Evolutionary conservation across 2,113 vertebrate species (phyloP), one percentile per base, ranked within the genome.

Genomic region (Hirundichthys speculiger): DNA sequence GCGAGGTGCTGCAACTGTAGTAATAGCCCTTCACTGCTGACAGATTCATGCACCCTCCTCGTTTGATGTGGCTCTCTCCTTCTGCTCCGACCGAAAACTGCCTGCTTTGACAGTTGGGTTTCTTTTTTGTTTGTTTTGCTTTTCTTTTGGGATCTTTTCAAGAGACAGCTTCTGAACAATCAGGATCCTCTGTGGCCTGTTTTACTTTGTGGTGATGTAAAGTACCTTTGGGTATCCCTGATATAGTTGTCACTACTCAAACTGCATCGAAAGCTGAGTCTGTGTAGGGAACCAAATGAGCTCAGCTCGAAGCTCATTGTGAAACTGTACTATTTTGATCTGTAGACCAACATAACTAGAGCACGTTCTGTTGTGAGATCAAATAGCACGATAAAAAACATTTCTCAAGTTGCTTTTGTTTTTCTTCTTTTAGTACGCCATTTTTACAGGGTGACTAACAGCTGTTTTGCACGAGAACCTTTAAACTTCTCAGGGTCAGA

Each of bases 11-110:
- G 83, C 87, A 88, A 90, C 89, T 84, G 85, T 90, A 88, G 84
- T 89, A 90, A 90, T 90, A 64, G 78, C 83, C 86, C 85, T 74
- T 92, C 89, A 83, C 62, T 73, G 88, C 79, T 91, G 90, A 92
- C 91, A 91, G 87, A 90, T 90, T 87, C 83, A 91, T 89, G 85
- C 71, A 24, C 72, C 45, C 78, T 75, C 45, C 52, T 62, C 34
- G 73, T 90, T 90, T 92, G 88, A 91, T 89, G 89, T 88, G 88
- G 86, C 77, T 86, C 79, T 75, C 69, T 73, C 78, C 81, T 82
- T 75, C 69, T 73, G 68, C 77, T 73, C 77, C 49, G 16, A 81
- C 79, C 69, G 80, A 67, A 25, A 49, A 66, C 77, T 65, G 63
- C 84, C 79, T 80, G 59, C 47, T 66, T 84, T 73, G 58, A 72